Evolutionary conservation across 30 jellyfish, hydroid and myxozoan genomes (phyloP), one percentile per base, ranked within the genome.

Genomic region (Cassiopea xamachana): DNA sequence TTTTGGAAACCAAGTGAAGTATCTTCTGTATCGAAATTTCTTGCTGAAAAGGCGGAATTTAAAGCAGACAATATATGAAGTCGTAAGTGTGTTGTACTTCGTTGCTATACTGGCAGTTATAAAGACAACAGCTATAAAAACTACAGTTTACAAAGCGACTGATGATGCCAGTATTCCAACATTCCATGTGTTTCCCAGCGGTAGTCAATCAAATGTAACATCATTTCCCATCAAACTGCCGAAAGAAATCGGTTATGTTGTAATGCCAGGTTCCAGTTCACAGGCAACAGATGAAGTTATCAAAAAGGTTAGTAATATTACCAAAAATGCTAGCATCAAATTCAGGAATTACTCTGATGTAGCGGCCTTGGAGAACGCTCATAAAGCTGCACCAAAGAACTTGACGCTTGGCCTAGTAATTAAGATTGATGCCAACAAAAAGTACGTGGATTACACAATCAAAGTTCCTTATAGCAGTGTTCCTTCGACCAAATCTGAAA

Each of bases 1-100:
- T 75, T 71, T 92, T 62, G 75, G 69, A 80, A 95, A 61, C 64
- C 98, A 93, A 79, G 69, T 93, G 59, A 83, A 84, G 72, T 88
- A 60, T 77, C 75, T 93, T 27, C 80, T 93, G 43, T 93, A 93
- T 80, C 93, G 95, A 44, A 93, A 93, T 75, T 93, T 82, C 77
- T 77, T 93, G 78, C 88, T 93, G 86, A 93, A 93, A 79, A 67
- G 88, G 46, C 92, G 98, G 48, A 93, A 93, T 83, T 73, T 10
- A 78, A 89, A 86, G 81, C 94, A 88, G 67, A 93, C 98, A 69
- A 27, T 85, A 43, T 85, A 85, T 78, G 98, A 93, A 80, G 91
- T 87, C 3, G 78, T 89, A 1, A 88, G 95, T 77, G 98, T 93
- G 69, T 50, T 89, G 83, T 93, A 93, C 73, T 93, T 93, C 73